Evolutionary conservation across 1,140 invertebrate genomes (phyloP), one percentile per base, ranked within the genome.

Genomic region (Apis cerana): DNA sequence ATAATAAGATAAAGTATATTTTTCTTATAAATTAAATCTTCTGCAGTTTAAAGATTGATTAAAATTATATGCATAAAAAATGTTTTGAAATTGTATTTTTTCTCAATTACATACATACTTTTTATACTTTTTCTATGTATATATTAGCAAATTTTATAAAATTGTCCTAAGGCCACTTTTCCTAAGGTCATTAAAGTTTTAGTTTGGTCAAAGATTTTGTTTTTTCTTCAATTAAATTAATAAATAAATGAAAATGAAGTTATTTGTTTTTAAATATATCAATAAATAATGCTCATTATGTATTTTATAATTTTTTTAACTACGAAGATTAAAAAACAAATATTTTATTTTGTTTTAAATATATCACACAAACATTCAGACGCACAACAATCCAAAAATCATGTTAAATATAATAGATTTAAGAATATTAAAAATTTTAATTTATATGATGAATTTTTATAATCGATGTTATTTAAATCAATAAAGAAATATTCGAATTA

Each of bases 321-420:
- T 48, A n/a, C 50, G 65, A 33, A 70, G 17, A 27, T 67, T 50
- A 64, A 64, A 54, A 82, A 54, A 76, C 50, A 43, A 76, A 75
- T n/a, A 81, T 50, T 69, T 82, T 61, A 76, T 76, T 82, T 82
- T 59, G 15, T 21, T 76, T 2, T 9, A 82, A 61, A 76, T 76
- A 76, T 19, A 76, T 19, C 56, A 69, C 23, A 61, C 62, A 81
- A 75, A 59, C 43, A 75, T 81, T 23, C 23, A n/a, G n/a, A 64
- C 23, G 70, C 71, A 80, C 17, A 68, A 15, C 59, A 52, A 75
- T n/a, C 15, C 2, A 56, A 75, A 76, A 59, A 76, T 52, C 10
- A 69, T 59, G 52, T 67, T 13, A 13, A 52, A 27, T 7, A 23
- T 75, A 59, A 50, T 65, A 59, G 62, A 75, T 10, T 76, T 67